These are phyloP conservation scores for Dasyornis broadbenti DNA, from an alignment of 2,113 vertebrate genomes.

Conservation along the genomic window DNA sequence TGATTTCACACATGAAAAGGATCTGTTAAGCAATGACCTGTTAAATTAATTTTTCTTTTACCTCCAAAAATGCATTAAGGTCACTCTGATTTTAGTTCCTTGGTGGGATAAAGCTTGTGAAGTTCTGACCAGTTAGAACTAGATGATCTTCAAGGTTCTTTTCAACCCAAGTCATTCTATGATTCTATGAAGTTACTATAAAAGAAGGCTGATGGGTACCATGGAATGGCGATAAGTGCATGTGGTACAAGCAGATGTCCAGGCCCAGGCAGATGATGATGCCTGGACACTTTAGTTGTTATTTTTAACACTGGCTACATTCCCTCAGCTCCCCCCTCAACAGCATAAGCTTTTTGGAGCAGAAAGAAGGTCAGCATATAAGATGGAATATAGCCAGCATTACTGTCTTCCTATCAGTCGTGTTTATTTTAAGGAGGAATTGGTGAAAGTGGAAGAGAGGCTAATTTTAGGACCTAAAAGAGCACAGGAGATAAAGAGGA, in stretches of 20 bases:
- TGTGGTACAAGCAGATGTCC: not conserved
- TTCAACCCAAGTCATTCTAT: not conserved
- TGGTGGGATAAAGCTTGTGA: not conserved
- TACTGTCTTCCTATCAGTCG: not conserved
- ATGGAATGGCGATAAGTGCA: not conserved
- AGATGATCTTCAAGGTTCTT: not conserved
- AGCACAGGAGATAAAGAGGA: not conserved
- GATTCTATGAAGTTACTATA: not conserved
- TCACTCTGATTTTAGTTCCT: not conserved
- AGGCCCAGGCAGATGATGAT: not conserved
- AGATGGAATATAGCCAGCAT: not conserved
- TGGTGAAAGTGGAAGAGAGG: not conserved
- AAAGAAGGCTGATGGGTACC: not conserved
- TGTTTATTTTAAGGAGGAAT: not conserved
- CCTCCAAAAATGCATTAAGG: not conserved
- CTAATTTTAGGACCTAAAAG: not conserved
- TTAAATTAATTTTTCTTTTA: not conserved
- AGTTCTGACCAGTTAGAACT: not conserved
- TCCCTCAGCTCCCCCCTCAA: not conserved
- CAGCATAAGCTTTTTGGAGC: constrained; percentile 22
- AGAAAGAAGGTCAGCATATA: constrained; percentile 5
- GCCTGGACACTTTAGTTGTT: not conserved
- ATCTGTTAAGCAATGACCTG: not conserved
- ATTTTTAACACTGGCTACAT: not conserved
- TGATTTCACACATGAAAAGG: not conserved